Evolutionary conservation across 37 sponge, comb jelly and placozoan species (phyloP).

Genomic region (Diacarnus erythraeanus): DNA sequence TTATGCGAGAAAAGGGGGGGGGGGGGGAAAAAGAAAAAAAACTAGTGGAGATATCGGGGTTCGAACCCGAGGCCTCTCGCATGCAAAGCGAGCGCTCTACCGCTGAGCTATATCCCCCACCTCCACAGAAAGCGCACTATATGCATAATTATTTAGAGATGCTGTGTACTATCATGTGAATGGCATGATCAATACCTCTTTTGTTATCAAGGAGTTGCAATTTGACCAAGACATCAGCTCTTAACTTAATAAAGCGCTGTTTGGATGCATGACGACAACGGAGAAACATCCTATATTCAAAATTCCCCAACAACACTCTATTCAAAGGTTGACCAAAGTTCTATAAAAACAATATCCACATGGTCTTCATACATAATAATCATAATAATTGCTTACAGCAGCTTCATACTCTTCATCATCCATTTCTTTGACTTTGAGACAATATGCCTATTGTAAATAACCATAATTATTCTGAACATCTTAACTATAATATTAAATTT

Average conservation of each 20-base stretch:
- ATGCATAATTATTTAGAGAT: no score
- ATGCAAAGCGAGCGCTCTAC: constrained; percentile 88
- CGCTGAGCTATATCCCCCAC: constrained; percentile 78
- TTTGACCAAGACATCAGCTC: constrained; percentile 82
- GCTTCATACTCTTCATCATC: constrained; percentile 93
- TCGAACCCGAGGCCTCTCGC: constrained; percentile 88
- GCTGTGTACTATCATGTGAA: no score
- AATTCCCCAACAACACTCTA: constrained; percentile 84
- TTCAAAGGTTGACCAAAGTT: constrained; percentile 74
- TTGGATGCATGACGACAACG: constrained; percentile 81
- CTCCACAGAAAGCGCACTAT: no score
- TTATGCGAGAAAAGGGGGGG: background rate
- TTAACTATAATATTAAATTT: background rate
- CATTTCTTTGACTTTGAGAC: constrained; percentile 96
- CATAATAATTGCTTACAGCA: constrained; percentile 53
- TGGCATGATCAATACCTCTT: constrained; percentile 81
- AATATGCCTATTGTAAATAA: constrained; percentile 69
- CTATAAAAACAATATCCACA: constrained; percentile 28
- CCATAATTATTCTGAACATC: background rate
- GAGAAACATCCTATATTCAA: constrained; percentile 82
- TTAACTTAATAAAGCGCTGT: constrained; percentile 66
- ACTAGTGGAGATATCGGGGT: constrained; percentile 78
- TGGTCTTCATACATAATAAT: background rate
- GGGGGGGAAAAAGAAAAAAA: constrained; percentile 17
- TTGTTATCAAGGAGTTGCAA: constrained; percentile 89